phyloP scores from a whole-genome alignment of 1,140 invertebrate species.

The Drosophila gunungcola region DNA sequence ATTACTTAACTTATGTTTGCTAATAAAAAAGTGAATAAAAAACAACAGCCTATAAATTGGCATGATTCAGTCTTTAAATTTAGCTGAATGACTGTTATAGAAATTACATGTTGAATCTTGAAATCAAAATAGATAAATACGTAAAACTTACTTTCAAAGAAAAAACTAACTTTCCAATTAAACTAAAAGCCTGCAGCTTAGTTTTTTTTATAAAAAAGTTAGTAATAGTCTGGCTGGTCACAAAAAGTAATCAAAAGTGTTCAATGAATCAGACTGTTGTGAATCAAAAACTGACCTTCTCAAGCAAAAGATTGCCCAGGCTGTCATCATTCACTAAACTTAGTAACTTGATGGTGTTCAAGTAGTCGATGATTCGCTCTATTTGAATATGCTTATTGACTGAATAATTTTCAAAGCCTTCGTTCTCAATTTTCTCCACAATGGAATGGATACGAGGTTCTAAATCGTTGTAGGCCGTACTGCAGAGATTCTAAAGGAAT shows the following conservation, averaged over 20 bases:
- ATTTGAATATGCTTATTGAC: background rate
- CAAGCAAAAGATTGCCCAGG: slow-evolving; percentile 29
- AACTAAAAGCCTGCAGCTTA: background rate
- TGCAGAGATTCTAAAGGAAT: slow-evolving; percentile 52
- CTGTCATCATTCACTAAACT: slow-evolving; percentile 25
- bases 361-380: slow-evolving; percentile 32
- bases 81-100: slow-evolving; percentile 1
- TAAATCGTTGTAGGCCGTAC: slow-evolving; percentile 55
- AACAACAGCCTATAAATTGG: background rate
- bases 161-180: background rate
- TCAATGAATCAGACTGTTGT: slow-evolving; percentile 6
- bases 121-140: background rate
- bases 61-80: background rate
- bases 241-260: background rate
- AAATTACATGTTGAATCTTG: background rate
- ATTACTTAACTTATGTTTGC: too few relatives aligned
- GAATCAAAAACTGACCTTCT: slow-evolving; percentile 40
- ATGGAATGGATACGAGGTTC: slow-evolving; percentile 45
- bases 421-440: slow-evolving; percentile 44
- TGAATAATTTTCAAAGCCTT: slow-evolving; percentile 35
- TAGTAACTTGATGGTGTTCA: slow-evolving; percentile 62
- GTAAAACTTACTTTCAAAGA: background rate
- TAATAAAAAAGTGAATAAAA: background rate
- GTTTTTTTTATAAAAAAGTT: slow-evolving; percentile 1
- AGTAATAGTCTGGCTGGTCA: background rate